phyloP scores from a whole-genome alignment of 53 echinoderm and acorn worm genomes.

The Echinometra lucunter region DNA sequence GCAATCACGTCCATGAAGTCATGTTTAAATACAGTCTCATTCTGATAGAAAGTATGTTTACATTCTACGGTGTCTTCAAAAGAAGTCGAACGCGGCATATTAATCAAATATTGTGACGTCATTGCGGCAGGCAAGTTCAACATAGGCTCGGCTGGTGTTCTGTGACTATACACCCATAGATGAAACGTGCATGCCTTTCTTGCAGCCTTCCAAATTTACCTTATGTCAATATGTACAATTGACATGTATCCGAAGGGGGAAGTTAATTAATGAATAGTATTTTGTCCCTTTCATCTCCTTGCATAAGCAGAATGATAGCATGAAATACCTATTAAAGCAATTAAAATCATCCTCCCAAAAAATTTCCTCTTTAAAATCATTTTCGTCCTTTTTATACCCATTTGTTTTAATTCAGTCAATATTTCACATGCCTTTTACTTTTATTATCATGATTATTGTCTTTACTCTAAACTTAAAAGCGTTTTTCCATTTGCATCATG shows the following conservation, averaged over 20 bases:
- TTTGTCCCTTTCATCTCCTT: too few species aligned
- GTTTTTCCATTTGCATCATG: background rate
- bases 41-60: background rate
- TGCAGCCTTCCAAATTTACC: background rate
- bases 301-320: too few species aligned
- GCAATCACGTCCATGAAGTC: background rate
- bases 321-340: too few species aligned
- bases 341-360: background rate
- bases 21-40: constrained; percentile 20
- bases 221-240: too few species aligned
- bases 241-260: too few species aligned
- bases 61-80: constrained; percentile 55
- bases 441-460: background rate
- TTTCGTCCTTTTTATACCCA: background rate
- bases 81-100: background rate
- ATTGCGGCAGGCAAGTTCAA: constrained; percentile 28
- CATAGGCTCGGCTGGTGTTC: background rate
- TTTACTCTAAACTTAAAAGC: background rate
- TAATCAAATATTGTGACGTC: constrained; percentile 61
- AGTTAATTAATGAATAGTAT: too few species aligned
- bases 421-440: background rate
- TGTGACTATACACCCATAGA: background rate
- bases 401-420: background rate
- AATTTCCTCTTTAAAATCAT: background rate
- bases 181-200: background rate